A percentile compares a stretch with the other conserved stretches of the same genome.
These are phyloP conservation scores for Corythornis vintsioides DNA, from an alignment of 2,113 vertebrate genomes.

Conservation along the genomic window DNA sequence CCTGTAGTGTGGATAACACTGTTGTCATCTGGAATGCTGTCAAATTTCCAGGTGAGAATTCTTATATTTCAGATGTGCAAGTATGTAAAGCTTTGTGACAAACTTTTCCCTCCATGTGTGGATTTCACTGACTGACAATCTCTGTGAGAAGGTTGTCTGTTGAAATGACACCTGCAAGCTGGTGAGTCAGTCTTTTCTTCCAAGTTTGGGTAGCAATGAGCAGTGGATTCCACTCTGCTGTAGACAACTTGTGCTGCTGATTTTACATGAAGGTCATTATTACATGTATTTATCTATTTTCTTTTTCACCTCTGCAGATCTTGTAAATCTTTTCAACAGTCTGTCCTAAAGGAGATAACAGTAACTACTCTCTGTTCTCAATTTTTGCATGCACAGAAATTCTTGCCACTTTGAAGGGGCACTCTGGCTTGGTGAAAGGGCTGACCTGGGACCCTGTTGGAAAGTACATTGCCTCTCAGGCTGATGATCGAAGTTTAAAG, in stretches of 20 bases:
- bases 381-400: constrained; percentile 80
- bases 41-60: constrained; percentile 91
- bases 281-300: not conserved
- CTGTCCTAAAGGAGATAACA: not conserved
- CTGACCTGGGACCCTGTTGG: constrained; percentile 98
- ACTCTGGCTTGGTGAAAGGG: constrained; percentile 96
- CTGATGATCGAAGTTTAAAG: constrained; percentile 94
- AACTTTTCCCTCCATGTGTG: not conserved
- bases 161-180: not conserved
- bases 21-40: constrained; percentile 98
- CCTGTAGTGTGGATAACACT: constrained; percentile 98
- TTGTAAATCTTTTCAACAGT: not conserved
- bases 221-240: not conserved
- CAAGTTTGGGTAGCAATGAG: not conserved
- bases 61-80: not conserved
- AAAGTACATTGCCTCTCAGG: constrained; percentile 97
- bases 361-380: not conserved
- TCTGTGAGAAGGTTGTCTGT: not conserved
- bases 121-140: not conserved
- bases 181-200: not conserved
- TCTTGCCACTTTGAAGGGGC: constrained; percentile 89
- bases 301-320: not conserved
- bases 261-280: not conserved
- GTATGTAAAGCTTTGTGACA: not conserved
- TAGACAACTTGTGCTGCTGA: not conserved